A percentile compares a stretch with the other conserved stretches of the same genome.
Evolutionary conservation across 2,888 invertebrate species (phyloP).

Genomic region (Crioceris asparagi): DNA sequence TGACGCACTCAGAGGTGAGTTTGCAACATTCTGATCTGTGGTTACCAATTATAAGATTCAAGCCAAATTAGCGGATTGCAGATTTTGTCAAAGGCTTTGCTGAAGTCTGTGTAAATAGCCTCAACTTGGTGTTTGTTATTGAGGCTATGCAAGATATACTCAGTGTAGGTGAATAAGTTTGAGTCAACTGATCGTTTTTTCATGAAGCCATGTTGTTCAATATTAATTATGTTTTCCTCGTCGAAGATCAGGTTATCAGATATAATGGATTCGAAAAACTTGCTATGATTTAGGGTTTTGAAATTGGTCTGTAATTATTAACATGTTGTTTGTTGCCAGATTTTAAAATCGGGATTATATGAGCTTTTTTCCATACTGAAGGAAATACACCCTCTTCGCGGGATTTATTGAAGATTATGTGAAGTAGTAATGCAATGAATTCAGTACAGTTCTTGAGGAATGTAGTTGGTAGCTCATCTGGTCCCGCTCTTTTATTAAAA

Average conservation of each 20-base stretch:
- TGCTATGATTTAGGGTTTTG: not conserved
- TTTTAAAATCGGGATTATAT: not conserved
- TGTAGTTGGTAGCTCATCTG: too few relatives aligned
- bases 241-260: not conserved
- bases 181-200: too few relatives aligned
- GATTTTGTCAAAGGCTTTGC: not conserved
- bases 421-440: too few relatives aligned
- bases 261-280: not conserved
- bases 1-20: not conserved
- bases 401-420: not conserved
- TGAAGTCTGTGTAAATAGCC: not conserved
- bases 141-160: not conserved
- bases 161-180: not conserved
- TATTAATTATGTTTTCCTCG: not conserved
- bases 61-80: not conserved
- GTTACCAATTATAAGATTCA: not conserved
- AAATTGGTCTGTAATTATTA: not conserved
- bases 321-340: not conserved
- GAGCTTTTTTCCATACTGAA: not conserved
- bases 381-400: not conserved
- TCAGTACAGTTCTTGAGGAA: too few relatives aligned
- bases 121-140: not conserved
- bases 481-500: too few relatives aligned
- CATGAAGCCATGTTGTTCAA: not conserved
- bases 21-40: not conserved